Base-by-base conservation (phyloP, 1,140 invertebrate genomes). In the Metaphire vulgaris region DNA sequence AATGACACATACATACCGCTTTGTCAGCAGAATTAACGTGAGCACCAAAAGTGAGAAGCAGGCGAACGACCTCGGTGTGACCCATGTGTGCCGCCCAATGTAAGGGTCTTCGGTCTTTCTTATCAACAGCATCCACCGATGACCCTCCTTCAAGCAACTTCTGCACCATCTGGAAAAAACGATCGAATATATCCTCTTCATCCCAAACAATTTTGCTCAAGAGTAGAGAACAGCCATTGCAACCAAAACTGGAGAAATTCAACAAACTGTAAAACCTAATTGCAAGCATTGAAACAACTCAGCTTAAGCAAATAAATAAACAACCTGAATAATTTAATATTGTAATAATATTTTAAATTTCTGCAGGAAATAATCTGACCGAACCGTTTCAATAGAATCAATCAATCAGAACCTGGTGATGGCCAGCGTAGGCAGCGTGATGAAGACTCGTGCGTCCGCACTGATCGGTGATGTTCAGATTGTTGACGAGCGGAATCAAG, bases 391-490 rank as follows among this genome's bases (percentile, higher is more conserved):
- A n/a, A n/a, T n/a, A n/a, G n/a, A n/a, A n/a, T n/a, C n/a, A 29
- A 32, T 71, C 2, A 2, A 71, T 31, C 69, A 71, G 14, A 82
- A 87, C 87, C 81, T 88, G 85, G 74, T 82, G 80, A 78, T 90
- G 89, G 6, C 89, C 89, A 81, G 90, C 90, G 79, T 88, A 89
- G 21, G 88, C 89, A 6, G 90, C 90, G 84, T 91, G 89, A 80
- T 91, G 90, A 28, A 91, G 84, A 80, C 88, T 87, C 21, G 90
- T 90, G 66, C 89, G 84, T 26, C 90, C 90, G n/a, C 86, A 86
- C 74, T 89, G 82, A 79, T 91, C 90, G 1, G 89, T 89, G 1
- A 89, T 86, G 82, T 91, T 89, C 31, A 90, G 86, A 81, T 90
- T 89, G 28, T 86, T 77, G 84, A 83, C 74, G 82, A 86, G 79